Conservation (phyloP, 2,888 invertebrate genomes). For the Lycia hirtaria region DNA sequence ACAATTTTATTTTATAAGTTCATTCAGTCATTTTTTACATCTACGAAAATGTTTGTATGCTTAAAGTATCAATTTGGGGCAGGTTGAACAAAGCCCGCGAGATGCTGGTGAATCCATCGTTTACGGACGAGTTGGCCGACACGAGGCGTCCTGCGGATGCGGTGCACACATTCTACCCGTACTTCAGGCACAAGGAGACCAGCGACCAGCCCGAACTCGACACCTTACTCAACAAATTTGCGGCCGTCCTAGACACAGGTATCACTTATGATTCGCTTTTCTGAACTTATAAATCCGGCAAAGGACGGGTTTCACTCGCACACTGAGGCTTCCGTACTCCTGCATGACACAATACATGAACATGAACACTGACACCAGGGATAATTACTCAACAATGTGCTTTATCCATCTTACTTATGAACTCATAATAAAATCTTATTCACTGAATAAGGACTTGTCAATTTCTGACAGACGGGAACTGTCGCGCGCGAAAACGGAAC, state of each 20-base stretch:
- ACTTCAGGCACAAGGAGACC: conserved; percentile 87
- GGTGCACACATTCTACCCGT: conserved; percentile 85
- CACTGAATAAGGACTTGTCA: no score
- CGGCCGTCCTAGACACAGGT: conserved; percentile 77
- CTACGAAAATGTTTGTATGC: background rate
- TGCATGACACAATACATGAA: no score
- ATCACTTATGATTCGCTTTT: background rate
- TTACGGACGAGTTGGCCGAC: conserved; percentile 79
- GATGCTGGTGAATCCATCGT: conserved; percentile 85
- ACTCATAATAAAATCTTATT: no score
- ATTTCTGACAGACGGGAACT: no score
- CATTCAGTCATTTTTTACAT: no score
- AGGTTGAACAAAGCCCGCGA: conserved; percentile 88
- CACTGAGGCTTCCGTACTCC: no score
- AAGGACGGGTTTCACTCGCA: no score
- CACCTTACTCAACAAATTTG: conserved; percentile 87
- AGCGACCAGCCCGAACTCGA: conserved; percentile 86
- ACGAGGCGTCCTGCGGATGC: conserved; percentile 53
- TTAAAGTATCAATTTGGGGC: conserved; percentile 6
- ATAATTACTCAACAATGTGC: no score
- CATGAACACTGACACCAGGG: background rate
- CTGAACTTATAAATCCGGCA: no score
- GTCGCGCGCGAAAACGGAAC: no score
- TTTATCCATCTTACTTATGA: no score
- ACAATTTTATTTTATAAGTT: no score